Conservation (phyloP, 2,888 invertebrate genomes). For the Hofmannophila pseudospretella region DNA sequence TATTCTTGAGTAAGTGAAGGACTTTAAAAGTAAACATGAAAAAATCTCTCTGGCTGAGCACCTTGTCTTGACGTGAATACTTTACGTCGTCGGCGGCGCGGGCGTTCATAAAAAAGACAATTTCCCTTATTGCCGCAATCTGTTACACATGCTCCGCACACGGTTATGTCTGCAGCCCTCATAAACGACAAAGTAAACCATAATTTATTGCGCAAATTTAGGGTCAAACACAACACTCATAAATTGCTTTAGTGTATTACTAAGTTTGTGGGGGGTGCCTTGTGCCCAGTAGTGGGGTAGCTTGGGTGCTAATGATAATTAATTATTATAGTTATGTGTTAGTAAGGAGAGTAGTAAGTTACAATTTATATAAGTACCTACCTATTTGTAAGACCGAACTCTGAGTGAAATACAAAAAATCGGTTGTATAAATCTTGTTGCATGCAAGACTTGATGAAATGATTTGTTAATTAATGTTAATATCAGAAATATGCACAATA, state of each 20-base stretch:
- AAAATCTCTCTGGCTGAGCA: constrained; percentile 30
- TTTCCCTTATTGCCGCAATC: constrained; percentile 77
- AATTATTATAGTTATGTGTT: not conserved
- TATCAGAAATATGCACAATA: too few species aligned
- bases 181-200: constrained; percentile 78
- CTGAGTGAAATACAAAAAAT: too few species aligned
- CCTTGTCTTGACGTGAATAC: constrained; percentile 51
- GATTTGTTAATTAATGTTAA: too few species aligned
- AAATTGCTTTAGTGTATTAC: constrained; percentile 64
- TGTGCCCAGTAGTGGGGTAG: constrained; percentile 2
- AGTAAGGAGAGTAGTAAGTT: too few species aligned
- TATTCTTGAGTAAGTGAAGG: too few species aligned
- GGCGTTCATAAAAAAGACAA: constrained; percentile 77
- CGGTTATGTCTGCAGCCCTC: constrained; percentile 70
- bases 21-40: constrained; percentile 7
- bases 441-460: too few species aligned
- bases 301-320: not conserved
- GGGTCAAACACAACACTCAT: constrained; percentile 67
- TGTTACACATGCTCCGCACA: constrained; percentile 67
- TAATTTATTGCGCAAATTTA: constrained; percentile 74
- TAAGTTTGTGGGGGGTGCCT: constrained; percentile 15
- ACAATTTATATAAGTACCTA: too few species aligned
- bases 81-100: constrained; percentile 54
- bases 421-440: too few species aligned
- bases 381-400: too few species aligned